Percentiles rank a stretch among this genome's conserved stretches.
Evolutionary conservation across 2,888 invertebrate species (phyloP).

Genomic region (Cactoblastis cactorum): DNA sequence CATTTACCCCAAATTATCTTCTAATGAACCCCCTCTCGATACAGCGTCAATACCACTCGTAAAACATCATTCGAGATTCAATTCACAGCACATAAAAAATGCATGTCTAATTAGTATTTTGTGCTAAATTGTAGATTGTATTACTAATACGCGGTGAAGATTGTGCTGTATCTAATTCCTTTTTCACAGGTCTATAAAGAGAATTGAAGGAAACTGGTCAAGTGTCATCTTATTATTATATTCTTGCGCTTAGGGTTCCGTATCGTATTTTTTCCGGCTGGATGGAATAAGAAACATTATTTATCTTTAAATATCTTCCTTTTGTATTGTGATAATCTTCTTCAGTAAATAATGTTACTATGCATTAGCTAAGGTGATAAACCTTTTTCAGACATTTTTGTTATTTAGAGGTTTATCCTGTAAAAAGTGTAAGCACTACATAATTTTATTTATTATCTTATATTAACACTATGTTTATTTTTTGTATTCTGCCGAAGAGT

Average conservation of each 20-base stretch:
- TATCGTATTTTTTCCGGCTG: no score
- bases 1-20: slow-evolving; percentile 19
- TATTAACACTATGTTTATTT: no score
- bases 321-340: no score
- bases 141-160: slow-evolving; percentile 37
- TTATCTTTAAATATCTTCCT: no score
- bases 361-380: no score
- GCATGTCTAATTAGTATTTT: slow-evolving; percentile 49
- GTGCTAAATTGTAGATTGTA: slow-evolving; percentile 39
- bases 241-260: not conserved
- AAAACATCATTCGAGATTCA: slow-evolving; percentile 24
- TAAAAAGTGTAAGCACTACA: no score
- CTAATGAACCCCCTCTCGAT: slow-evolving; percentile 25
- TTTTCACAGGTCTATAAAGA: slow-evolving; percentile 40
- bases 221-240: not conserved
- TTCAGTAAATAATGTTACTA: no score
- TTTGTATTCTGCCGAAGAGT: no score
- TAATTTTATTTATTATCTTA: no score
- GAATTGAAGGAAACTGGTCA: slow-evolving; percentile 21
- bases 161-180: slow-evolving; percentile 54
- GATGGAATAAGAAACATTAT: no score
- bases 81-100: slow-evolving; percentile 31
- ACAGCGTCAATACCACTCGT: slow-evolving; percentile 24
- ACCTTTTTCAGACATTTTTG: no score
- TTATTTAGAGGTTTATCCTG: no score